These are phyloP conservation scores for Pterophyllum scalare DNA, from an alignment of 2,113 vertebrate genomes.

Conservation along the genomic window DNA sequence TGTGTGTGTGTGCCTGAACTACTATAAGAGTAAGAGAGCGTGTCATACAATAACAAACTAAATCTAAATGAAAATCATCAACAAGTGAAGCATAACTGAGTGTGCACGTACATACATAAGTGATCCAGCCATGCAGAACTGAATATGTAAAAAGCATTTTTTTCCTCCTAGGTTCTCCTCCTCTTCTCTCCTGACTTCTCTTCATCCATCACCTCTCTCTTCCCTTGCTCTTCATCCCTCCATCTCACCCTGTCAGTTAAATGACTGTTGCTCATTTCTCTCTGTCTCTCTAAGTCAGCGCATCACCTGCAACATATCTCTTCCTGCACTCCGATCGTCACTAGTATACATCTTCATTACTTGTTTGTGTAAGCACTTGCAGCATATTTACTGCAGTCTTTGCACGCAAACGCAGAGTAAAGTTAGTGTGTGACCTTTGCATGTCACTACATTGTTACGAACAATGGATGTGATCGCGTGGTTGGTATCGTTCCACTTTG, in stretches of 20 bases:
- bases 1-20: constrained; percentile 26
- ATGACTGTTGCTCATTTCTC: constrained; percentile 48
- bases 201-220: constrained; percentile 34
- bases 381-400: neutral
- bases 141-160: constrained; percentile 58
- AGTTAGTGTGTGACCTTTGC: neutral
- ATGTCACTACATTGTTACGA: neutral
- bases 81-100: constrained; percentile 50
- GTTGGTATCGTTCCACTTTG: neutral
- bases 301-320: constrained; percentile 36
- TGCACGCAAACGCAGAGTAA: neutral
- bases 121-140: constrained; percentile 33
- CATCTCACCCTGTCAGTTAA: constrained; percentile 32
- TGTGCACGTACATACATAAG: constrained; percentile 17
- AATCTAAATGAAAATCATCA: constrained; percentile 65
- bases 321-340: neutral
- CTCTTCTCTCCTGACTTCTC: neutral
- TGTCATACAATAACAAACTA: constrained; percentile 61
- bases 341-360: neutral
- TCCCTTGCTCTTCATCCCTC: constrained; percentile 2
- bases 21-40: constrained; percentile 44
- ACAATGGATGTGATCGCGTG: neutral
- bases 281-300: constrained; percentile 56
- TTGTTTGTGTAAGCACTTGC: neutral
- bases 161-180: constrained; percentile 10